Base-by-base conservation (phyloP, 2,797 vertebrate genomes). In the Spheniscus humboldti region DNA sequence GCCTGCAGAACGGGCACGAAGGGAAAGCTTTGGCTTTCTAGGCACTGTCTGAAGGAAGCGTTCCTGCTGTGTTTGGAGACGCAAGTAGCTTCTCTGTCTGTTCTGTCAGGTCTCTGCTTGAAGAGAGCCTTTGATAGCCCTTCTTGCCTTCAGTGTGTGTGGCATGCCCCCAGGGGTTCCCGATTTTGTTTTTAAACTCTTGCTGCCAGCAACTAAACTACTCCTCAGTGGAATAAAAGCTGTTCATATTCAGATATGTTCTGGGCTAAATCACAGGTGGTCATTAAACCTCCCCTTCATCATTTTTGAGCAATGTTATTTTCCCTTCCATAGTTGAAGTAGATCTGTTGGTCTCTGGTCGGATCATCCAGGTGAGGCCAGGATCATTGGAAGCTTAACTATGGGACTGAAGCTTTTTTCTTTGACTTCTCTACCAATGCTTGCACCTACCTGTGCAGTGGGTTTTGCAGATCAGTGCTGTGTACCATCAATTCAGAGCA, bases 401-500 rank as follows among this genome's bases (percentile, higher is more conserved):
- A 0, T 33, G 33, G 22, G 11, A 66, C 43, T 23, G 31, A 7
- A 73, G 39, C 56, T 59, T 73, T 53, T n/a, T 15, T 22, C 52
- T 35, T 56, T 47, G 57, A 19, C 25, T 84, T 35, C 4, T 7
- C 13, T 33, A 8, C 19, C 30, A 13, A 3, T 30, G 13, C 15
- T n/a, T 39, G 35, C 37, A 13, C 10, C 18, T 60, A 1, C 28
- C 67, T 19, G 5, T n/a, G 45, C 28, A 5, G 37, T 17, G 43
- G 11, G 20, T 31, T 77, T 86, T 86, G 45, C 53, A 48, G n/a
- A 27, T 50, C 19, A 4, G 9, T 37, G 37, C 77, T 78, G 53
- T 1, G 1, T 47, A 5, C 33, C 20, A 1, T 15, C 20, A 13
- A 2, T 30, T 43, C 39, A 17, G 23, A 69, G 25, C 73, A 39